phyloP scores from a whole-genome alignment of 2,797 vertebrate genomes.

The Fistularia tabacaria region DNA sequence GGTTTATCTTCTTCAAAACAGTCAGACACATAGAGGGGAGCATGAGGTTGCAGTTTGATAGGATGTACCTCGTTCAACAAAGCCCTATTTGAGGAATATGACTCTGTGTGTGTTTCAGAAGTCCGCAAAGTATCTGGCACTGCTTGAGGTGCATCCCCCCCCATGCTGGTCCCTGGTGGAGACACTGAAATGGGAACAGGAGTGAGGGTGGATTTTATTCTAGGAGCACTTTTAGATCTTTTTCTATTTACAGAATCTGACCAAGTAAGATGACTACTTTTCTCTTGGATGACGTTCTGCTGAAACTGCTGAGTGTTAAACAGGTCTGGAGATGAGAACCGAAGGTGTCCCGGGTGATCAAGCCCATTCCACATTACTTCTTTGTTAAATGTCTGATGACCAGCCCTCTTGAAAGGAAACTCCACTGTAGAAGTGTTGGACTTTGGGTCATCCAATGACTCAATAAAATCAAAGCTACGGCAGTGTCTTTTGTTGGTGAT shows the following conservation, averaged over 20 bases:
- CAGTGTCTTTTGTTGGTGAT: constrained; percentile 96
- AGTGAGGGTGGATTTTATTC: constrained; percentile 80
- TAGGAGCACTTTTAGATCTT: constrained; percentile 86
- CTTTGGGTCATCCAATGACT: constrained; percentile 87
- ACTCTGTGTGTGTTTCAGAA: constrained; percentile 71
- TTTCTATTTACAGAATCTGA: constrained; percentile 80
- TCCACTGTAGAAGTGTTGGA: constrained; percentile 74
- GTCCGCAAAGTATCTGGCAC: constrained; percentile 67
- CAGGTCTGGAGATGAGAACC: constrained; percentile 77
- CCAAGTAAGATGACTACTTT: constrained; percentile 67
- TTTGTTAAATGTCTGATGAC: constrained; percentile 70
- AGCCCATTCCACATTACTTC: constrained; percentile 72
- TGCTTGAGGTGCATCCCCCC: constrained; percentile 72
- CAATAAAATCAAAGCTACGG: constrained; percentile 94
- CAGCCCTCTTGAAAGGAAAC: constrained; percentile 65
- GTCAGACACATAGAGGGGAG: constrained; percentile 85
- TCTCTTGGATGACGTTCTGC: constrained; percentile 64
- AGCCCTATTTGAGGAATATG: constrained; percentile 72
- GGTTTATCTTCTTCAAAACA: constrained; percentile 76
- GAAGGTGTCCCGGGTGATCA: constrained; percentile 73
- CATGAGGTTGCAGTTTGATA: constrained; percentile 90
- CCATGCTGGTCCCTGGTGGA: constrained; percentile 70
- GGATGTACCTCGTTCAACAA: constrained; percentile 95
- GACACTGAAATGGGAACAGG: constrained; percentile 81
- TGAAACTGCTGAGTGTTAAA: constrained; percentile 70